Percentiles rank a stretch among this genome's conserved stretches.
Conservation (phyloP, 1,140 invertebrate species). For the Pogonus chalceus region DNA sequence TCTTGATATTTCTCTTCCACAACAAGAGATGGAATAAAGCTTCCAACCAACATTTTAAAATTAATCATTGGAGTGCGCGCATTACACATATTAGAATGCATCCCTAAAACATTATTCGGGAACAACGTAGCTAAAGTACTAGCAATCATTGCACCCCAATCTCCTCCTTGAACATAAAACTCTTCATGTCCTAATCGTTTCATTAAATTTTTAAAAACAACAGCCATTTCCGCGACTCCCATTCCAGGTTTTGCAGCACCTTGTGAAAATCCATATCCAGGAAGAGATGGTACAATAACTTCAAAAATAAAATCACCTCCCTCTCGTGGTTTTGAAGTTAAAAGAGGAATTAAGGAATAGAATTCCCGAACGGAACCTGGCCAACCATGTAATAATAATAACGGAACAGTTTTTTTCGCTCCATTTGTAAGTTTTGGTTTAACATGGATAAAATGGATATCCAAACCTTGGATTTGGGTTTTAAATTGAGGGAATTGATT, state of each 20-base stretch:
- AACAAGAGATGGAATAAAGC: conserved; percentile 44
- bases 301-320: conserved; percentile 64
- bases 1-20: conserved; percentile 43
- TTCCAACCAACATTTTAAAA: conserved; percentile 43
- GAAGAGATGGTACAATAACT: conserved; percentile 63
- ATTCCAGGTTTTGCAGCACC: conserved; percentile 52
- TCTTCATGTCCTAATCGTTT: conserved; percentile 58
- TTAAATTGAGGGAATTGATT: conserved; percentile 67
- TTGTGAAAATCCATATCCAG: conserved; percentile 79
- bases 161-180: conserved; percentile 78
- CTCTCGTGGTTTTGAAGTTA: conserved; percentile 43
- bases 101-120: conserved; percentile 56
- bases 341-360: conserved; percentile 64
- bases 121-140: conserved; percentile 51
- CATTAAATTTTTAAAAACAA: conserved; percentile 79
- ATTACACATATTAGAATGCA: conserved; percentile 56
- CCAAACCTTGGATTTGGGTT: conserved; percentile 58
- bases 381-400: conserved; percentile 81
- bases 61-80: conserved; percentile 29
- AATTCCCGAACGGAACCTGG: conserved; percentile 83
- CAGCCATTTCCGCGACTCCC: conserved; percentile 49
- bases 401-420: conserved; percentile 50
- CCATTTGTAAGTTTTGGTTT: conserved; percentile 44
- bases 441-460: conserved; percentile 64
- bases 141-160: conserved; percentile 63